Percentiles rank a stretch among this genome's conserved stretches.
Conservation (phyloP, 1,140 invertebrate genomes). For the Eupeodes corollae region DNA sequence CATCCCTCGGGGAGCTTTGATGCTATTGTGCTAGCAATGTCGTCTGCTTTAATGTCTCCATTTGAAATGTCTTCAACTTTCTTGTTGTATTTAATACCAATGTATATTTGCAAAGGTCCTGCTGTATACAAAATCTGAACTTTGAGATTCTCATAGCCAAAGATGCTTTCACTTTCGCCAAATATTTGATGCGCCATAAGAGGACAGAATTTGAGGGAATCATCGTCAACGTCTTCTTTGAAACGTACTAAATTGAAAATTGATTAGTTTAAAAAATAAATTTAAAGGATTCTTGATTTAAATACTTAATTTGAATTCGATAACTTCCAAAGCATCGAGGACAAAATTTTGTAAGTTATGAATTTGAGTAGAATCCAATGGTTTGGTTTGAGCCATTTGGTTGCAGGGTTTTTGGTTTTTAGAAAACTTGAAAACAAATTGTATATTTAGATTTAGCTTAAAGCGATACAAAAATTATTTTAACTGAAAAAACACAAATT, state of each 20-base stretch:
- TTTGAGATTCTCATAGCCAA: conserved; percentile 77
- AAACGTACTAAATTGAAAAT: conserved; percentile 46
- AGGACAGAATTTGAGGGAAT: conserved; percentile 61
- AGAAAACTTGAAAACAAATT: no score
- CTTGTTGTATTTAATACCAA: conserved; percentile 37
- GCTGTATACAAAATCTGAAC: conserved; percentile 75
- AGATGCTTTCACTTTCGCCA: conserved; percentile 85
- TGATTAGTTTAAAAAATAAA: not conserved
- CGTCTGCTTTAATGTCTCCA: conserved; percentile 61
- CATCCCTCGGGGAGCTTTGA: conserved; percentile 43
- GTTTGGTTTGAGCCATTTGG: no score
- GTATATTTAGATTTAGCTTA: no score
- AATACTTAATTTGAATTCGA: conserved; percentile 66
- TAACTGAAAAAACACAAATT: no score
- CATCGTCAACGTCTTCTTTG: conserved; percentile 58
- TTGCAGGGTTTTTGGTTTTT: no score
- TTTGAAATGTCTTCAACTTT: conserved; percentile 28
- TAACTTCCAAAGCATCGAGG: conserved; percentile 56
- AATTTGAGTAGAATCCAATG: conserved; percentile 17
- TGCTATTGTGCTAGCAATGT: conserved; percentile 59
- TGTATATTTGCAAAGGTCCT: conserved; percentile 62
- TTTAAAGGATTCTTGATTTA: not conserved
- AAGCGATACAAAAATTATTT: no score
- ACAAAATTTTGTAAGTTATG: conserved; percentile 47
- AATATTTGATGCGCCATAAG: conserved; percentile 92